phyloP scores from a whole-genome alignment of 2,888 invertebrate genomes.

The Charanyca ferruginea region DNA sequence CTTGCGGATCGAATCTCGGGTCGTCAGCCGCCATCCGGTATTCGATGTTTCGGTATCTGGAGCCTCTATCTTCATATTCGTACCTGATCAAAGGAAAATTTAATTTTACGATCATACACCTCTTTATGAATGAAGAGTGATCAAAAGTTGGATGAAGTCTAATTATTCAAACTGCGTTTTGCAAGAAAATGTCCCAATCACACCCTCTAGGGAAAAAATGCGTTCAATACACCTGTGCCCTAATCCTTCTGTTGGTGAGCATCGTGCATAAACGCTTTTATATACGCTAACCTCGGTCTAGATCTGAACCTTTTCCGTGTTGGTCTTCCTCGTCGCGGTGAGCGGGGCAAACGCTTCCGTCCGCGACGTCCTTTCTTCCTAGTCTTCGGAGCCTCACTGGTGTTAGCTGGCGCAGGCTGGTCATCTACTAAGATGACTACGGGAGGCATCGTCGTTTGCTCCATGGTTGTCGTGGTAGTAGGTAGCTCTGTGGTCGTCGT shows the following conservation, averaged over 20 bases:
- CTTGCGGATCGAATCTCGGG: constrained; percentile 89
- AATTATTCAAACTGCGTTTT: constrained; percentile 32
- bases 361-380: constrained; percentile 82
- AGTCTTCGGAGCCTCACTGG: constrained; percentile 75
- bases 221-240: constrained; percentile 48
- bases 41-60: constrained; percentile 85
- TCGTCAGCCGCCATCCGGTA: constrained; percentile 89
- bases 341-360: constrained; percentile 82
- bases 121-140: background rate
- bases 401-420: constrained; percentile 84
- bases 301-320: constrained; percentile 89
- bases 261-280: constrained; percentile 51
- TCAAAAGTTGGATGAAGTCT: background rate
- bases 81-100: constrained; percentile 68
- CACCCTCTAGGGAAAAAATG: constrained; percentile 18
- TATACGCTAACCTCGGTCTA: constrained; percentile 74
- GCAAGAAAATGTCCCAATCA: constrained; percentile 2
- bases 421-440: constrained; percentile 87
- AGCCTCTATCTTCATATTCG: constrained; percentile 82
- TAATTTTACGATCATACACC: background rate
- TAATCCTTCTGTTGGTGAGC: constrained; percentile 39
- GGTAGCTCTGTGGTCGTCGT: constrained; percentile 79
- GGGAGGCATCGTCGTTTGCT: constrained; percentile 81
- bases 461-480: constrained; percentile 74
- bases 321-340: constrained; percentile 85